Conservation (phyloP, 2,797 vertebrate genomes). For the Periophthalmus magnuspinnatus region DNA sequence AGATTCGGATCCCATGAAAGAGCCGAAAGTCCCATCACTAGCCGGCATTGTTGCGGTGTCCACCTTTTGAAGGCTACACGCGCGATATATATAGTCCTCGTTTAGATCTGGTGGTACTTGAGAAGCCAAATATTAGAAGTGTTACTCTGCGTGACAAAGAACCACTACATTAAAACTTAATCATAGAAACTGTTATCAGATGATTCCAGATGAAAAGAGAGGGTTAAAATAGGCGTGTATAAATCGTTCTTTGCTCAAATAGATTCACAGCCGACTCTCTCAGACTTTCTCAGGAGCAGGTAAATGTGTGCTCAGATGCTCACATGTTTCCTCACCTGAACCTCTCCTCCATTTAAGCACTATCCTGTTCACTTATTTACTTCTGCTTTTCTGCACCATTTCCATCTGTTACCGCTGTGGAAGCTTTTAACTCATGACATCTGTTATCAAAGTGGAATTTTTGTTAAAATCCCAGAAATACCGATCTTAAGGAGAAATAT, state of each 20-base stretch:
- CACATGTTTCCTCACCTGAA: conserved; percentile 11
- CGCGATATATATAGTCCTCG: too few species aligned
- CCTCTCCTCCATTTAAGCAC: conserved; percentile 1
- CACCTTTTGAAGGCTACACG: too few species aligned
- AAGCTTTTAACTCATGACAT: conserved; percentile 45
- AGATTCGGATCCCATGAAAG: too few species aligned
- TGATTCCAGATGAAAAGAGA: too few species aligned
- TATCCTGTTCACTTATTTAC: conserved; percentile 35
- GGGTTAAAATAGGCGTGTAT: background rate
- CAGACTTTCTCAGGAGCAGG: background rate
- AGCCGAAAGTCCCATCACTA: too few species aligned
- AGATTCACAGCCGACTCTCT: background rate
- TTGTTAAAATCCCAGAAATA: conserved; percentile 46
- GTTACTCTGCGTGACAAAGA: too few species aligned
- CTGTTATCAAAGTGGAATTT: conserved; percentile 41
- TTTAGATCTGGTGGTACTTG: too few species aligned
- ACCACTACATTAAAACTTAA: too few species aligned
- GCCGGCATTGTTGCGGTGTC: too few species aligned
- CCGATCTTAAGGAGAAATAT: background rate
- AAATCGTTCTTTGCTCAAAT: background rate
- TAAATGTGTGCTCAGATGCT: conserved; percentile 21
- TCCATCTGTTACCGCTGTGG: conserved; percentile 42
- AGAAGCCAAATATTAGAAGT: too few species aligned
- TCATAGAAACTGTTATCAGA: too few species aligned
- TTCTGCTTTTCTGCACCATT: conserved; percentile 42